Evolutionary conservation across 1,140 invertebrate genomes (phyloP).

Genomic region (Leptopilina boulardi): DNA sequence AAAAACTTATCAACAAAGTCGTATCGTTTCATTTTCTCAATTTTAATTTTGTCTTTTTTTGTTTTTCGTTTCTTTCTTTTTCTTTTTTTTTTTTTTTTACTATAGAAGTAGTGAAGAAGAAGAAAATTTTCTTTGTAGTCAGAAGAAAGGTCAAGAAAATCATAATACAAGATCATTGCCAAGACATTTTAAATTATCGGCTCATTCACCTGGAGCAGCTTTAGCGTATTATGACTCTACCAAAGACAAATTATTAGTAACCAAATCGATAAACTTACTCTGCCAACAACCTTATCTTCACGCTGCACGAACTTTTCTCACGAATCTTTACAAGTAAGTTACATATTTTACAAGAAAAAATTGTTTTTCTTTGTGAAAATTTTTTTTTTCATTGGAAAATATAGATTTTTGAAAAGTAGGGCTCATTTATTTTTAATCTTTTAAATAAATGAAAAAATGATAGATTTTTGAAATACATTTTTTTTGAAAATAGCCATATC

Average conservation of each 20-base stretch:
- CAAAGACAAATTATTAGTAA: constrained; percentile 95
- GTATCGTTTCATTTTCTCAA: neutral
- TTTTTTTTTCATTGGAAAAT: constrained; percentile 37
- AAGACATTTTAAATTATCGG: constrained; percentile 90
- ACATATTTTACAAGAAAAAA: neutral
- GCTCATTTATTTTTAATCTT: constrained; percentile 16
- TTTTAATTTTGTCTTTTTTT: neutral
- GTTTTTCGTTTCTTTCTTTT: constrained; percentile 12
- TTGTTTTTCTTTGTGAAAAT: constrained; percentile 38
- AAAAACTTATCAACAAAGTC: neutral
- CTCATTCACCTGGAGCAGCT: constrained; percentile 83
- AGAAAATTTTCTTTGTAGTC: constrained; percentile 71
- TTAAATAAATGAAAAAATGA: constrained; percentile 22
- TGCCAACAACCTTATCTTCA: constrained; percentile 93
- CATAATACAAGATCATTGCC: constrained; percentile 87
- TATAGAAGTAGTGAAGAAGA: constrained; percentile 3
- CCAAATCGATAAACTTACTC: constrained; percentile 95
- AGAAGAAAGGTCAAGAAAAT: constrained; percentile 78
- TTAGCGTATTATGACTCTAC: constrained; percentile 93
- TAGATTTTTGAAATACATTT: neutral
- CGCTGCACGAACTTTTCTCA: constrained; percentile 89
- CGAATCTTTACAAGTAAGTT: constrained; percentile 88
- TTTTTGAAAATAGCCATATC: no score
- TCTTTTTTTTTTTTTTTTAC: constrained; percentile 28
- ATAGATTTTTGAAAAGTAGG: neutral